Conservation (phyloP, 2,888 invertebrate species). For the Cyclophora punctaria region DNA sequence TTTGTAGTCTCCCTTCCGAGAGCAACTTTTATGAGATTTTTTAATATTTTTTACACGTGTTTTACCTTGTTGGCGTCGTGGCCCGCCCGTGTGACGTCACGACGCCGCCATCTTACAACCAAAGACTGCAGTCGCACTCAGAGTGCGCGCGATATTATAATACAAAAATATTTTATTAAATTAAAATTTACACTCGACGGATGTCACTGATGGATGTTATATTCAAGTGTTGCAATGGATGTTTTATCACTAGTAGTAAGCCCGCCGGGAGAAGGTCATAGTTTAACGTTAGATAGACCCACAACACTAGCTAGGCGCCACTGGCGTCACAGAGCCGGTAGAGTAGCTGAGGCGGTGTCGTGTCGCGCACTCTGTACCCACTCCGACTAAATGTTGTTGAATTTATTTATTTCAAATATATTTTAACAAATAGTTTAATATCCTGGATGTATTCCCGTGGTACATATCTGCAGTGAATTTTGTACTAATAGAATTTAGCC, state of each 20-base stretch:
- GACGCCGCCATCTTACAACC: conserved; percentile 19
- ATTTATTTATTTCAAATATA: too few species aligned
- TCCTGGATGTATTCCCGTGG: too few species aligned
- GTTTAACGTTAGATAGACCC: too few species aligned
- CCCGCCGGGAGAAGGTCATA: too few species aligned
- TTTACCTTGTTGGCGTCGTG: conserved; percentile 32
- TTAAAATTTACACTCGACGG: conserved; percentile 3
- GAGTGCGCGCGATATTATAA: conserved; percentile 21
- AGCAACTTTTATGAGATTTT: conserved; percentile 35
- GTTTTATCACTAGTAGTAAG: too few species aligned
- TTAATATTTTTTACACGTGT: conserved; percentile 38
- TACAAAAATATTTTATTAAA: conserved; percentile 22
- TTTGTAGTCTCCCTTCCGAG: conserved; percentile 21
- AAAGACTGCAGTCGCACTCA: conserved; percentile 25
- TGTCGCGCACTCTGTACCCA: too few species aligned
- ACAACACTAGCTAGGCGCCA: too few species aligned
- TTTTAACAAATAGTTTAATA: neutral
- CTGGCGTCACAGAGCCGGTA: too few species aligned
- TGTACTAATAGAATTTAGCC: too few species aligned
- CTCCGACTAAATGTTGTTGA: too few species aligned
- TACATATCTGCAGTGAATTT: too few species aligned
- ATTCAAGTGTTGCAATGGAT: neutral
- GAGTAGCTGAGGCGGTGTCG: too few species aligned
- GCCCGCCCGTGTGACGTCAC: neutral
- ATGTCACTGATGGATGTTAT: neutral